Evolutionary conservation across 1,140 invertebrate species (phyloP), one percentile per base, ranked within the genome.

Genomic region (Conus ventricosus): DNA sequence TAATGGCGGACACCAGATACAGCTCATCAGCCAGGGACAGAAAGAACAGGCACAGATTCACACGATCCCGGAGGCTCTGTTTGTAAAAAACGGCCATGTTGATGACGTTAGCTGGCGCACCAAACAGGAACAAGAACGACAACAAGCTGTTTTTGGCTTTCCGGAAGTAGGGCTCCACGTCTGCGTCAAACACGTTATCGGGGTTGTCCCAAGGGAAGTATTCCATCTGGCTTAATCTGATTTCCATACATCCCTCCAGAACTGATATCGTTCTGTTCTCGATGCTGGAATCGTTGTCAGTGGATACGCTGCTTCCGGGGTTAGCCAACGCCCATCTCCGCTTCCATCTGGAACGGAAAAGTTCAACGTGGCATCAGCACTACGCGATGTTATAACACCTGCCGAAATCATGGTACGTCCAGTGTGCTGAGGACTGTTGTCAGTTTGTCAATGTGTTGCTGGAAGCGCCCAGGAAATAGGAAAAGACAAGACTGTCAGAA

Each of bases 21-120:
- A 71, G 84, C 27, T 75, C 57, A 27, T 85, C 84, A 5, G 63
- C 67, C 17, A 76, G 15, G 4, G 63, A 8, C 63, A 85, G 67
- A 20, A 10, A 39, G 51, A 85, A 85, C 8, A 85, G 84, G 53
- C 84, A 85, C 10, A 85, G 51, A 23, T 71, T 85, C 27, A 85
- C 51, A 4, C 84, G 60, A 27, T 85, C 84, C 67, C 20, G 39
- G 0, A 85, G 67, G 1, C 67, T 67, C 27, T 51, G 84, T 85
- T 76, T 85, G 25, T 54, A 85, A 15, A 75, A 85, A 6, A 85
- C 84, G 6, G 63, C 60, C 63, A 85, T 75, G 67, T 75, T 85
- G 25, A 75, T n/a, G 23, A 85, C 20, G 63, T 85, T 85, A 8
- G 39, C 10, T 0, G 84, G 84, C 23, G 27, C 84, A 20, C 84